These are phyloP conservation scores for Tinamus guttatus DNA, from an alignment of 2,113 vertebrate genomes.

Conservation along the genomic window DNA sequence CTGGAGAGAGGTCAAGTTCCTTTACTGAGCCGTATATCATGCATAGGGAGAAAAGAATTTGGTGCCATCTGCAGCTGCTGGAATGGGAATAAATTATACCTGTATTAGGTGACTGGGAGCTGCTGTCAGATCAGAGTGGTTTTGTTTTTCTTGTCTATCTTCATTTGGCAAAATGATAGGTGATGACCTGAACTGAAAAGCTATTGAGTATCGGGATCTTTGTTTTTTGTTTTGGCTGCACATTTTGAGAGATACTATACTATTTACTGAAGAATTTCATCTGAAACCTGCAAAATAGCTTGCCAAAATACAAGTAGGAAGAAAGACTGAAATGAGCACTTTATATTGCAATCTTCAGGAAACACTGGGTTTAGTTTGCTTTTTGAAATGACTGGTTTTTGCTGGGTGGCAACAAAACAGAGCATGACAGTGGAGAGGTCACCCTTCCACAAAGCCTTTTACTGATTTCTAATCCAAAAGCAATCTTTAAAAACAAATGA, in stretches of 20 bases:
- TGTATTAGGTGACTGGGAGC: background rate
- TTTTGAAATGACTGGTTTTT: slow-evolving; percentile 28
- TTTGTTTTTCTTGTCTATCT: slow-evolving; percentile 21
- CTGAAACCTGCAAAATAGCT: slow-evolving; percentile 22
- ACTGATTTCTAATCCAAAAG: slow-evolving; percentile 1
- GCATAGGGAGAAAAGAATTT: background rate
- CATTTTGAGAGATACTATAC: background rate
- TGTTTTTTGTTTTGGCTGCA: background rate
- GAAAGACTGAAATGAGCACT: background rate
- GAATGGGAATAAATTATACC: background rate
- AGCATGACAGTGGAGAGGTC: background rate
- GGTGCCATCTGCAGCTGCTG: background rate
- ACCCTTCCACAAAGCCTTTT: background rate
- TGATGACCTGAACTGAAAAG: slow-evolving; percentile 21
- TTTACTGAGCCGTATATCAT: background rate
- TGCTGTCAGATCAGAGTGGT: background rate
- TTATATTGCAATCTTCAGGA: background rate
- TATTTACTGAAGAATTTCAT: slow-evolving; percentile 23
- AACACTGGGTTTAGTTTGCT: background rate
- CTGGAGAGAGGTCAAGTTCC: background rate
- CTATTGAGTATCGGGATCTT: background rate
- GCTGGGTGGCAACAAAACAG: background rate
- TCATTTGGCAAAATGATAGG: slow-evolving; percentile 14
- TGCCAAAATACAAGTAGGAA: slow-evolving; percentile 7
- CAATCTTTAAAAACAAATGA: slow-evolving; percentile 41